Conservation (phyloP, 2,113 vertebrate species). For the Alectura lathami region DNA sequence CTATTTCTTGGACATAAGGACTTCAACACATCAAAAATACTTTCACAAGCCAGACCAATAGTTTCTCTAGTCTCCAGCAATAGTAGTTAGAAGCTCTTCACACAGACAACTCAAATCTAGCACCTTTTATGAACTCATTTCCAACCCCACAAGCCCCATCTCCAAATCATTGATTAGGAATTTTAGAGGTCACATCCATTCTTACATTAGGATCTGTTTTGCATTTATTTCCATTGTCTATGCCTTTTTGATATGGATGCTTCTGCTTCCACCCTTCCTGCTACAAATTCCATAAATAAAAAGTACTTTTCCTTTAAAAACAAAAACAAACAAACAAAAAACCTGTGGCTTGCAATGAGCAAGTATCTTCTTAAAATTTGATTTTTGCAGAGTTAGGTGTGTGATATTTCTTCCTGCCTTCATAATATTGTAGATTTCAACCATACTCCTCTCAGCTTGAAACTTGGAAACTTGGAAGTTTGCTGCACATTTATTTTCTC, state of each 20-base stretch:
- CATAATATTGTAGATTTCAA: neutral
- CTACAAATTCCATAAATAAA: neutral
- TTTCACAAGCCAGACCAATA: neutral
- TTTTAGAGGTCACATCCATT: neutral
- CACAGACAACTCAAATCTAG: neutral
- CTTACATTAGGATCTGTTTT: neutral
- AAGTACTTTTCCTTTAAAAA: neutral
- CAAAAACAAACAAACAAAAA: too few species aligned
- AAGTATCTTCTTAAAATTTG: neutral
- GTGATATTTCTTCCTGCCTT: neutral
- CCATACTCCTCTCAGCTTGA: neutral
- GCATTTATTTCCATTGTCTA: neutral
- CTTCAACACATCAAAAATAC: neutral
- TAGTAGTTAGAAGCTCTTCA: neutral
- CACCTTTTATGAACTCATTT: neutral
- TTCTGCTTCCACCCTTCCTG: neutral
- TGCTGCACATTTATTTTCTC: neutral
- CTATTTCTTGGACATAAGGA: neutral
- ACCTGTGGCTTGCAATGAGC: neutral
- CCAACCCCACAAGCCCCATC: accelerated
- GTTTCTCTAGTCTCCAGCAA: neutral
- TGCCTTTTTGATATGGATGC: neutral
- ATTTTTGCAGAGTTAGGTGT: neutral
- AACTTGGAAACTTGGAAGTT: neutral
- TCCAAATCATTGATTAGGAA: neutral